Percentiles rank a stretch among this genome's conserved stretches.
These are phyloP conservation scores for Charina bottae DNA, from an alignment of 2,113 vertebrate species.

Conservation along the genomic window DNA sequence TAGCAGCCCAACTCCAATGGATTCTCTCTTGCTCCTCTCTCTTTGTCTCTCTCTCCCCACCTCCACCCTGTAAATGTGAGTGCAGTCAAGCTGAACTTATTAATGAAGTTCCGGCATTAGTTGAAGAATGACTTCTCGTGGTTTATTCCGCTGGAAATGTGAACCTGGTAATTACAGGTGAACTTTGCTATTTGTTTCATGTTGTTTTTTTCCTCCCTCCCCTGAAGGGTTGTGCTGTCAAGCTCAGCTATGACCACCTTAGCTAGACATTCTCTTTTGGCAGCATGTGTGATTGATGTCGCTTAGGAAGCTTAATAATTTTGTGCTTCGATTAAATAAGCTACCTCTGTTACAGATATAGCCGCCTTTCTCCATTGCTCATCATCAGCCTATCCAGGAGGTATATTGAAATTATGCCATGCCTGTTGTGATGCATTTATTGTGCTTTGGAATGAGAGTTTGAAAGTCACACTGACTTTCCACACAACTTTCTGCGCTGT, in stretches of 20 bases:
- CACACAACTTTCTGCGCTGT: neutral
- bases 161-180: conserved; percentile 59
- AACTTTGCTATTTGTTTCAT: conserved; percentile 48
- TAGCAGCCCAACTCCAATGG: neutral
- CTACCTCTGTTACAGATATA: conserved; percentile 40
- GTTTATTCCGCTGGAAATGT: conserved; percentile 34
- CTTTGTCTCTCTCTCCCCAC: neutral
- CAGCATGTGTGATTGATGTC: conserved; percentile 20
- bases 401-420: conserved; percentile 27
- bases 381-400: conserved; percentile 42
- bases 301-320: conserved; percentile 44
- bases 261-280: conserved; percentile 6
- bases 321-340: conserved; percentile 61
- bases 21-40: neutral
- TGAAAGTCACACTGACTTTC: conserved; percentile 21
- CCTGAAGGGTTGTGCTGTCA: neutral
- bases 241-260: neutral
- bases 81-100: conserved; percentile 51
- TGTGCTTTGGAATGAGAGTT: conserved; percentile 4
- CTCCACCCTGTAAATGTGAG: conserved; percentile 10
- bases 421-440: conserved; percentile 20
- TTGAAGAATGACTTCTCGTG: conserved; percentile 22
- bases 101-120: conserved; percentile 33
- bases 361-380: conserved; percentile 22
- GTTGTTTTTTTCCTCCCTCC: no score